Base-by-base conservation (phyloP, 2,888 invertebrate species). In the Nephrocerus scutellatus region DNA sequence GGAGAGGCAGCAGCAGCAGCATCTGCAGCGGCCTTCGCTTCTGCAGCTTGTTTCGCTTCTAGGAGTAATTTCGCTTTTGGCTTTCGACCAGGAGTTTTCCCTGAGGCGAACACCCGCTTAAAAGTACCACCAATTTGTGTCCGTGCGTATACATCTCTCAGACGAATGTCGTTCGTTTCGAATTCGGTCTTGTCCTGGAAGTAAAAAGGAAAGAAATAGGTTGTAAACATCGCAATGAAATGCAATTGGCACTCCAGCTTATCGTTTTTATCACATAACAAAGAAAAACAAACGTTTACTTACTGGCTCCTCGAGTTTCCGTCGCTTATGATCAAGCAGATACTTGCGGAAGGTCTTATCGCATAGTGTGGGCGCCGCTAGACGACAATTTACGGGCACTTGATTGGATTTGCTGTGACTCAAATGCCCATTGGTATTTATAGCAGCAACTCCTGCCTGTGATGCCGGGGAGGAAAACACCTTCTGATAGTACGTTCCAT, bases 171-270 rank as follows among this genome's bases (percentile, higher is more conserved):
- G 51, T 77, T 75, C 10, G 82, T 84, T 54, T 83, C 82, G 35
- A 87, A 71, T 62, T 87, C 86, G 13, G 83, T 80, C 59, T 84
- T 80, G 54, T 76, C 74, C 78, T 82, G 57, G 7, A 71, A 71
- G 25, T 24, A 6, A 43, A 43, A 36, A 29, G n/a, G n/a, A n/a
- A n/a, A n/a, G n/a, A n/a, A n/a, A n/a, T n/a, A n/a, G n/a, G n/a
- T n/a, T n/a, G n/a, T n/a, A n/a, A n/a, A n/a, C n/a, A n/a, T n/a
- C n/a, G n/a, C n/a, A n/a, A n/a, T n/a, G n/a, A n/a, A n/a, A n/a
- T n/a, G n/a, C n/a, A n/a, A n/a, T n/a, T n/a, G n/a, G n/a, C n/a
- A n/a, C n/a, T n/a, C n/a, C n/a, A n/a, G n/a, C n/a, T n/a, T n/a
- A n/a, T n/a, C n/a, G n/a, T n/a, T n/a, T n/a, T n/a, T n/a, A n/a